Percentiles rank a stretch among this genome's conserved stretches.
phyloP scores from a whole-genome alignment of 2,888 invertebrate species.

The Sinopyrophorus schimmeli region DNA sequence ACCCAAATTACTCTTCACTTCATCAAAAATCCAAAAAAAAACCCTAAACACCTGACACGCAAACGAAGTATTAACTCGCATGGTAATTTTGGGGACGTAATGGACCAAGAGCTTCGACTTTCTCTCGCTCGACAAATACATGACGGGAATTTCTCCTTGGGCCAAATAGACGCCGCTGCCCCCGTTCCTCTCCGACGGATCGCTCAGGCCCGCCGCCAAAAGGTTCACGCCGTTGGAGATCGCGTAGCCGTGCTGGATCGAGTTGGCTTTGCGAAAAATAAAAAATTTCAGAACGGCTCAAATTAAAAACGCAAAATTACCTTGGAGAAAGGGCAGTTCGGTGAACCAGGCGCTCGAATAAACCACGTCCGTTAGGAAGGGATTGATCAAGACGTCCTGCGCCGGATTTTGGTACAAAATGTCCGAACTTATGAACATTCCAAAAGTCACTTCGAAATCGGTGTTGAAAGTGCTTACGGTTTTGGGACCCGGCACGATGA shows the following conservation, averaged over 20 bases:
- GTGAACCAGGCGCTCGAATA: slow-evolving; percentile 82
- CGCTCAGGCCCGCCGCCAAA: slow-evolving; percentile 37
- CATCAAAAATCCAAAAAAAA: too few species aligned
- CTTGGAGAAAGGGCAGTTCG: slow-evolving; percentile 75
- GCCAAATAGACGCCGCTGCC: slow-evolving; percentile 41
- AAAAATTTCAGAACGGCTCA: background rate
- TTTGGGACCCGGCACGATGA: slow-evolving; percentile 56
- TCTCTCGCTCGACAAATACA: slow-evolving; percentile 32
- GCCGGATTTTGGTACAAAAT: slow-evolving; percentile 75
- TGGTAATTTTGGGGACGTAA: slow-evolving; percentile 29
- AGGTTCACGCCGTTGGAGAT: slow-evolving; percentile 40
- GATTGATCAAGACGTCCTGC: slow-evolving; percentile 51
- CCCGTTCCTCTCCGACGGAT: slow-evolving; percentile 32
- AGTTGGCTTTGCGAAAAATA: slow-evolving; percentile 9
- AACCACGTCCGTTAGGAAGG: slow-evolving; percentile 61
- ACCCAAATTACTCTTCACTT: too few species aligned
- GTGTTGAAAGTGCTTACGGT: slow-evolving; percentile 65
- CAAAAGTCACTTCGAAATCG: slow-evolving; percentile 79
- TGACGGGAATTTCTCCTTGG: slow-evolving; percentile 33
- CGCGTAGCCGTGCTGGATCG: slow-evolving; percentile 40
- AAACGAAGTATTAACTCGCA: too few species aligned
- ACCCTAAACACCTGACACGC: too few species aligned
- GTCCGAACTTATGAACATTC: slow-evolving; percentile 82
- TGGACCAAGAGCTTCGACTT: slow-evolving; percentile 32
- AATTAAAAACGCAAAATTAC: slow-evolving; percentile 38